These are phyloP conservation scores for Opisthograptis luteolata DNA, from an alignment of 2,888 invertebrate genomes.

Conservation along the genomic window DNA sequence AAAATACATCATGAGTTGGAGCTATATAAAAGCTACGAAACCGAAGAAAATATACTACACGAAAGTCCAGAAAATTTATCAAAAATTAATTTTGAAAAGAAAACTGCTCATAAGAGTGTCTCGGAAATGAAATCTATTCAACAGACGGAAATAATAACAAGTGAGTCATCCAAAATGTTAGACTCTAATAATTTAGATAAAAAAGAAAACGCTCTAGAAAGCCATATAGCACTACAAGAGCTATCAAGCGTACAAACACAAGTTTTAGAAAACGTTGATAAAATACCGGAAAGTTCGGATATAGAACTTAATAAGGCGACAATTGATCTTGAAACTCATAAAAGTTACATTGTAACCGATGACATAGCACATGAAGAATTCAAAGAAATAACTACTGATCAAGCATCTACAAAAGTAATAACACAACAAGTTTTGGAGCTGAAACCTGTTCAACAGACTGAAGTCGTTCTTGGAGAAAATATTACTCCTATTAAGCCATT, in stretches of 20 bases:
- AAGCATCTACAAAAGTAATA: constrained; percentile 67
- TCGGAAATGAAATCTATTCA: constrained; percentile 57
- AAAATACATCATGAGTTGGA: constrained; percentile 49
- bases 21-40: constrained; percentile 58
- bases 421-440: constrained; percentile 58
- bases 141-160: constrained; percentile 51
- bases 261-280: constrained; percentile 52
- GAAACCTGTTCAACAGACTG: constrained; percentile 60
- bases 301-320: constrained; percentile 51
- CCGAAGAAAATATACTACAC: constrained; percentile 53
- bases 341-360: constrained; percentile 59
- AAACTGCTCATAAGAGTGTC: constrained; percentile 47
- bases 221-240: constrained; percentile 53
- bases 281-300: constrained; percentile 41
- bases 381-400: constrained; percentile 59
- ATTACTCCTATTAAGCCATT: constrained; percentile 37
- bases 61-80: constrained; percentile 48
- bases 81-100: constrained; percentile 16
- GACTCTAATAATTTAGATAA: constrained; percentile 33
- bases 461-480: constrained; percentile 59
- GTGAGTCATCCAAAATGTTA: constrained; percentile 50
- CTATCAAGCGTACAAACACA: constrained; percentile 51
- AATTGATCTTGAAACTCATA: constrained; percentile 55
- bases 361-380: constrained; percentile 71
- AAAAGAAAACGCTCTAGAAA: constrained; percentile 53